Evolutionary conservation across 2,113 vertebrate genomes (phyloP).

Genomic region (Lates calcarifer): DNA sequence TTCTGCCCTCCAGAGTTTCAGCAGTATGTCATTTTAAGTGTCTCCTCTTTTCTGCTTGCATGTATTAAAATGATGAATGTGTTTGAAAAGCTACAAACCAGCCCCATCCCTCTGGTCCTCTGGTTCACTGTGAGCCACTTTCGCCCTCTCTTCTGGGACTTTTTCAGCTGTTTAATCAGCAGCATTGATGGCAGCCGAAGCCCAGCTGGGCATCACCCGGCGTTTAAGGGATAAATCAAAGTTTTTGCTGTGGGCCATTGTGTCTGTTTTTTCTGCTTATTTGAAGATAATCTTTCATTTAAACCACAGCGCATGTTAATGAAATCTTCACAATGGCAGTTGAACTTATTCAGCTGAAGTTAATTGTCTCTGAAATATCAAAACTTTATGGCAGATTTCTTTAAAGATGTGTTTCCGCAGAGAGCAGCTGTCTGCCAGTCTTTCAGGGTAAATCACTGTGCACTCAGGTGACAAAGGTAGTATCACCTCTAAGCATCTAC

Average conservation of each 20-base stretch:
- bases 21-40: conserved; percentile 57
- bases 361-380: neutral
- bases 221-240: conserved; percentile 54
- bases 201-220: conserved; percentile 57
- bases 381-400: neutral
- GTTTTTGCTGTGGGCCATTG: conserved; percentile 38
- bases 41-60: conserved; percentile 38
- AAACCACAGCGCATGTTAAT: conserved; percentile 28
- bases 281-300: conserved; percentile 48
- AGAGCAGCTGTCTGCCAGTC: conserved; percentile 62
- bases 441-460: conserved; percentile 70
- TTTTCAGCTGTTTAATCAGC: conserved; percentile 56
- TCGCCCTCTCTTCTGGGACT: conserved; percentile 24
- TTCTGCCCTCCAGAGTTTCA: conserved; percentile 39
- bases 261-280: conserved; percentile 47
- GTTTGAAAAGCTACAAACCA: conserved; percentile 40
- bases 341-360: neutral
- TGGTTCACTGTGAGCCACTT: conserved; percentile 33
- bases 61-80: conserved; percentile 59
- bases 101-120: conserved; percentile 17
- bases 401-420: conserved; percentile 13
- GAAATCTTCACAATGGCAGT: conserved; percentile 29
- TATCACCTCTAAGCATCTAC: conserved; percentile 77
- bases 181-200: conserved; percentile 35
- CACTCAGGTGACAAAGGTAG: conserved; percentile 74